phyloP scores from a whole-genome alignment of 2,888 invertebrate genomes.

The Nezara viridula region DNA sequence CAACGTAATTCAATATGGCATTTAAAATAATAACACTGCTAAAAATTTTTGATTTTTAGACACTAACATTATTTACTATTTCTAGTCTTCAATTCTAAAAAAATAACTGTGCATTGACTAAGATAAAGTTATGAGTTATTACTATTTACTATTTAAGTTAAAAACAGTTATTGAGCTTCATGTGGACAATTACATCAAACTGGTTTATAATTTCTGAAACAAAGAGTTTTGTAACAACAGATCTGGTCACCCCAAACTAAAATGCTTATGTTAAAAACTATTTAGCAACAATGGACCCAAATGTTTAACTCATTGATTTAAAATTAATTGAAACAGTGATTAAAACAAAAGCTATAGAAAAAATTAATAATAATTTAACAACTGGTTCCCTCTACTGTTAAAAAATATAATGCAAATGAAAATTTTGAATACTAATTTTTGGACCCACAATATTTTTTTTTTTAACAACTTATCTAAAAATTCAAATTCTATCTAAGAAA shows the following conservation, averaged over 20 bases:
- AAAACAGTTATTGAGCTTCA: background rate
- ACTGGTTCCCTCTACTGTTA: background rate
- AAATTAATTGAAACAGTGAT: background rate
- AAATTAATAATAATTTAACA: background rate
- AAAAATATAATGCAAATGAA: background rate
- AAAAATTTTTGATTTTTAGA: background rate
- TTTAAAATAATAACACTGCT: background rate
- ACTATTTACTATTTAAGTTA: no score
- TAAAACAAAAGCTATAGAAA: background rate
- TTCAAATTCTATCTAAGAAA: background rate
- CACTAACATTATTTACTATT: background rate
- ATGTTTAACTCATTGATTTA: background rate
- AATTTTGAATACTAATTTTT: conserved; percentile 1
- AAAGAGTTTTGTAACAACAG: background rate
- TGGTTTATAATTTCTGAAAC: background rate
- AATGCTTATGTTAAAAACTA: background rate
- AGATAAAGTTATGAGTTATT: background rate
- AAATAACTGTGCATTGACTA: background rate
- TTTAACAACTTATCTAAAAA: background rate
- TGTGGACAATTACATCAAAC: background rate
- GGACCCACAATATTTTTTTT: conserved; percentile 38
- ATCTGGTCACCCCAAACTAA: background rate
- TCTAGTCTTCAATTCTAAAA: conserved; percentile 10
- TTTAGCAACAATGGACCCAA: conserved; percentile 6
- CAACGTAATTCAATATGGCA: background rate